Evolutionary conservation across 2,888 invertebrate species (phyloP).

Genomic region (Tiliacea citrago): DNA sequence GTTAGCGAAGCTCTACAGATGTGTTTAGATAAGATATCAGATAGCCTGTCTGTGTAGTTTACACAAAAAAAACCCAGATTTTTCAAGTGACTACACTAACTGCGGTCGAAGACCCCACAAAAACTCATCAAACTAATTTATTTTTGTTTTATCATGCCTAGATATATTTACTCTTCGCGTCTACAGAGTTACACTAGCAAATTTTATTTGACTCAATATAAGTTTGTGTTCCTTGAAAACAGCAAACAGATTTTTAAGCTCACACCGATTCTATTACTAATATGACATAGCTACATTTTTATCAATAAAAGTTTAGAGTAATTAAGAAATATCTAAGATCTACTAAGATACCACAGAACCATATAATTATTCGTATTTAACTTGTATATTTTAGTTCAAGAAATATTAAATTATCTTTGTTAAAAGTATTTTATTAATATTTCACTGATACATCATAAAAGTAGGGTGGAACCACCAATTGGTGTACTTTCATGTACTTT

Average conservation of each 20-base stretch:
- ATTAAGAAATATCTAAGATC: not conserved
- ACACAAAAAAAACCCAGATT: not conserved
- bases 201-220: not conserved
- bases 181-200: not conserved
- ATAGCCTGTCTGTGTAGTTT: not conserved
- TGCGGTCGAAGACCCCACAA: not conserved
- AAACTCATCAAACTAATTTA: not conserved
- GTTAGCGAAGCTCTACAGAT: not conserved
- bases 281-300: not conserved
- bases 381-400: slow-evolving; percentile 42
- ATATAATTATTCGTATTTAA: slow-evolving; percentile 42
- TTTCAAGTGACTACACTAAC: not conserved
- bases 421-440: not conserved
- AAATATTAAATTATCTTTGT: slow-evolving; percentile 11
- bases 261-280: slow-evolving; percentile 3
- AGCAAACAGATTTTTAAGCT: not conserved
- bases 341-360: slow-evolving; percentile 25
- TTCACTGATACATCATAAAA: not conserved
- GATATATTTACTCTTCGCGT: not conserved
- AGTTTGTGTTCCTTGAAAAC: not conserved
- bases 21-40: not conserved
- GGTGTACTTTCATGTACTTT: slow-evolving; percentile 1
- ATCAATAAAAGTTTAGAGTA: not conserved
- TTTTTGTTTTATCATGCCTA: not conserved
- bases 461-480: slow-evolving; percentile 35